phyloP scores from a whole-genome alignment of 2,888 invertebrate species.

The Deilephila porcellus region DNA sequence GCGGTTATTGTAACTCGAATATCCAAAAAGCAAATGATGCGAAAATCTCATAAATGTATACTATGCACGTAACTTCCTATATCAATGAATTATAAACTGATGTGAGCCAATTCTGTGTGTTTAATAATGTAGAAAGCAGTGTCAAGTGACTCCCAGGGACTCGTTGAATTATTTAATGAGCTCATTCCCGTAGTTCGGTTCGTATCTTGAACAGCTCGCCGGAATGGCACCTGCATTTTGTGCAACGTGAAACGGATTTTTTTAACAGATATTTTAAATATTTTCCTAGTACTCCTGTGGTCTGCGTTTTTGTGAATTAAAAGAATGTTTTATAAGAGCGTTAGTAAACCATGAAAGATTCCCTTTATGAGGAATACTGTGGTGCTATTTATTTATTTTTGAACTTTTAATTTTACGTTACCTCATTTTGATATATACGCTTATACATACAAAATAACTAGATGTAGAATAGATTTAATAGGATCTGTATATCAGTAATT shows the following conservation, averaged over 20 bases:
- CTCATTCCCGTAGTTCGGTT: conserved; percentile 49
- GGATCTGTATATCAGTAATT: too few relatives aligned
- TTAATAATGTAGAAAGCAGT: conserved; percentile 62
- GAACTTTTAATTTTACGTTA: too few relatives aligned
- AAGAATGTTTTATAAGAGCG: not conserved
- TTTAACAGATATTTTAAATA: not conserved
- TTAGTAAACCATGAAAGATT: too few relatives aligned
- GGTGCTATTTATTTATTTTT: too few relatives aligned
- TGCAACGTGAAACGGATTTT: not conserved
- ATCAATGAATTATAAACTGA: conserved; percentile 55
- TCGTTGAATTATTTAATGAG: conserved; percentile 62
- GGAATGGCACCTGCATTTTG: not conserved
- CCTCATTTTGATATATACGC: too few relatives aligned
- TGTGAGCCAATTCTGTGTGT: conserved; percentile 56
- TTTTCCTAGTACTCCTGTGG: not conserved
- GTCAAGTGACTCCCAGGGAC: conserved; percentile 56
- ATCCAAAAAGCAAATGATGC: too few relatives aligned
- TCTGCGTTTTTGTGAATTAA: not conserved
- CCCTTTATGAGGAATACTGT: too few relatives aligned
- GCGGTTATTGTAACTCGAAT: too few relatives aligned
- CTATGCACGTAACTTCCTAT: conserved; percentile 36
- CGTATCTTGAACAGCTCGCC: conserved; percentile 35
- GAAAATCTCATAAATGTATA: not conserved
- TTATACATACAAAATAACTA: too few relatives aligned
- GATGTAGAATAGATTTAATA: too few relatives aligned